phyloP scores from a whole-genome alignment of 2,113 vertebrate genomes.

The Apistogramma diplotaenia region DNA sequence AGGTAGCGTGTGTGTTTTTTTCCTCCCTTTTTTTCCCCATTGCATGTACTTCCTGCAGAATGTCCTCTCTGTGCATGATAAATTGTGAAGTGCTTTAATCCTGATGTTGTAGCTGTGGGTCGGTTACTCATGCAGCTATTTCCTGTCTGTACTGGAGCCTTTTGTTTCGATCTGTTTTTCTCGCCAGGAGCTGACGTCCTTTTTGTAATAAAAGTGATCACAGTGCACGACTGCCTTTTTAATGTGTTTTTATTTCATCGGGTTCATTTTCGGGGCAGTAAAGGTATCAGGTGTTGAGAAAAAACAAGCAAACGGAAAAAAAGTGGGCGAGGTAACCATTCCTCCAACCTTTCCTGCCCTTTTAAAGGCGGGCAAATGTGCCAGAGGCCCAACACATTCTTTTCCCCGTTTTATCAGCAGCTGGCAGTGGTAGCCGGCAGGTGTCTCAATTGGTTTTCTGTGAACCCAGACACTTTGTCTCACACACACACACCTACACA shows the following conservation, averaged over 20 bases:
- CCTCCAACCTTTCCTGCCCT: constrained; percentile 23
- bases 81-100: constrained; percentile 59
- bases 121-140: constrained; percentile 56
- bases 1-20: constrained; percentile 17
- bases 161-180: constrained; percentile 36
- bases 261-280: not conserved
- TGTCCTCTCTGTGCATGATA: constrained; percentile 65
- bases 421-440: constrained; percentile 58
- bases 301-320: constrained; percentile 13
- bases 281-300: constrained; percentile 21
- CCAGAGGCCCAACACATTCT: constrained; percentile 29
- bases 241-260: constrained; percentile 48
- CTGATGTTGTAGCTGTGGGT: constrained; percentile 64
- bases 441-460: constrained; percentile 58
- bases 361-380: constrained; percentile 18
- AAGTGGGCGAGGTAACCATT: constrained; percentile 10
- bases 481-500: constrained; percentile 10
- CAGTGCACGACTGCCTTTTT: constrained; percentile 13
- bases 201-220: constrained; percentile 65
- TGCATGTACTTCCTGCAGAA: constrained; percentile 56
- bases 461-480: constrained; percentile 55
- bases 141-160: constrained; percentile 49
- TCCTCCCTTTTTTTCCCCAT: not conserved
- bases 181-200: constrained; percentile 28
- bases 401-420: constrained; percentile 57